phyloP scores from a whole-genome alignment of 92 coral and sea anemone genomes.

The Paramuricea clavata region DNA sequence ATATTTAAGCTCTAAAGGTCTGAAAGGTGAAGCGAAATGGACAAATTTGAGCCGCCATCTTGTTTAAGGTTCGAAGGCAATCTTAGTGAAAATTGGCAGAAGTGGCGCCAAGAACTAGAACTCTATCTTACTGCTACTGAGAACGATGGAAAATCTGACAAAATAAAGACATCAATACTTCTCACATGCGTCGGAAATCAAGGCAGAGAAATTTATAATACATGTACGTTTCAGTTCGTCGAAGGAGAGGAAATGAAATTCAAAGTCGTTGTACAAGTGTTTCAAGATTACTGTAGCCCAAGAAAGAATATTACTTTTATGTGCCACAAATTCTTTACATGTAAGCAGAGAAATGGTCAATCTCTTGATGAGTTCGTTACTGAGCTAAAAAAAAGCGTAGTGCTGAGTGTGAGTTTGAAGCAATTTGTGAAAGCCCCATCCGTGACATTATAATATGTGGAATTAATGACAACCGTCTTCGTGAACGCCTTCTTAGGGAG shows the following conservation, averaged over 20 bases:
- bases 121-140: conserved; percentile 55
- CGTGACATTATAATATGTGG: too few species aligned
- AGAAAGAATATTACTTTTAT: conserved; percentile 57
- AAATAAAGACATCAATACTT: conserved; percentile 52
- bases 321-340: conserved; percentile 58
- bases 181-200: conserved; percentile 61
- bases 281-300: conserved; percentile 67
- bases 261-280: conserved; percentile 34
- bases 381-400: conserved; percentile 52
- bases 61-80: too few species aligned
- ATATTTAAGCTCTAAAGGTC: too few species aligned
- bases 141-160: conserved; percentile 39
- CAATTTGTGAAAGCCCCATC: too few species aligned
- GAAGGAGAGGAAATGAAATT: conserved; percentile 42
- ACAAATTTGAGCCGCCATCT: too few species aligned
- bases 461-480: too few species aligned
- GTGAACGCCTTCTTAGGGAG: too few species aligned
- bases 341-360: conserved; percentile 56
- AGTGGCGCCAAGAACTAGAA: too few species aligned
- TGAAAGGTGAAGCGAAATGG: too few species aligned
- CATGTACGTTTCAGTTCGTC: conserved; percentile 57
- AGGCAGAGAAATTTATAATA: conserved; percentile 60
- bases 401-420: too few species aligned
- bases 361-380: conserved; percentile 58
- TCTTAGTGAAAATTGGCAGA: too few species aligned